A percentile compares a stretch with the other conserved stretches of the same genome.
phyloP scores from a whole-genome alignment of 2,797 vertebrate species.

The Astyanax mexicanus region DNA sequence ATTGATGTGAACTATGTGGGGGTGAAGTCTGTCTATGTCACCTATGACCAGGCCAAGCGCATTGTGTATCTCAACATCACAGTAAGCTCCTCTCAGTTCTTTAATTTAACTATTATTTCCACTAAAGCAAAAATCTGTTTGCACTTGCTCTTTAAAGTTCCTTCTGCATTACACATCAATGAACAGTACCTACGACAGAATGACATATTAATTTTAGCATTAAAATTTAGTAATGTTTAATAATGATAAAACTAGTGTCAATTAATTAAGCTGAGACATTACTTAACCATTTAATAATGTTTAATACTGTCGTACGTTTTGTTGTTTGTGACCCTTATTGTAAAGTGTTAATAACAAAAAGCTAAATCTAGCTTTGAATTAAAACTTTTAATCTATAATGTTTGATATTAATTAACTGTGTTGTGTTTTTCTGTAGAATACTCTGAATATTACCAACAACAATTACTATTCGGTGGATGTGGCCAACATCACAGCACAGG shows the following conservation, averaged over 20 bases:
- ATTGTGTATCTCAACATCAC: slow-evolving; percentile 96
- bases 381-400: not conserved
- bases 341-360: not conserved
- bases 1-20: slow-evolving; percentile 94
- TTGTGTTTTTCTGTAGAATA: slow-evolving; percentile 80
- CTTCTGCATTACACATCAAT: no score
- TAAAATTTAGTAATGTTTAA: no score
- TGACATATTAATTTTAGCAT: no score
- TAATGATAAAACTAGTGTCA: no score
- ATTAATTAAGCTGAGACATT: no score
- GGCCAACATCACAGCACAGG: slow-evolving; percentile 92
- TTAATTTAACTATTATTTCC: no score
- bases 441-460: slow-evolving; percentile 95
- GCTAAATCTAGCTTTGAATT: not conserved
- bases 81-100: slow-evolving; percentile 73
- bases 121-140: no score
- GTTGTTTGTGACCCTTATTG: no score
- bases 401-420: not conserved
- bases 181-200: no score
- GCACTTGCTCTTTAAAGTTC: no score
- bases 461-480: slow-evolving; percentile 94
- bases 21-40: slow-evolving; percentile 92
- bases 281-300: no score
- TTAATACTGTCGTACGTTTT: no score
- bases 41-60: slow-evolving; percentile 82